A percentile compares a stretch with the other conserved stretches of the same genome.
These are phyloP conservation scores for Buceros bicornis DNA, from an alignment of 2,797 vertebrate species.

Conservation along the genomic window DNA sequence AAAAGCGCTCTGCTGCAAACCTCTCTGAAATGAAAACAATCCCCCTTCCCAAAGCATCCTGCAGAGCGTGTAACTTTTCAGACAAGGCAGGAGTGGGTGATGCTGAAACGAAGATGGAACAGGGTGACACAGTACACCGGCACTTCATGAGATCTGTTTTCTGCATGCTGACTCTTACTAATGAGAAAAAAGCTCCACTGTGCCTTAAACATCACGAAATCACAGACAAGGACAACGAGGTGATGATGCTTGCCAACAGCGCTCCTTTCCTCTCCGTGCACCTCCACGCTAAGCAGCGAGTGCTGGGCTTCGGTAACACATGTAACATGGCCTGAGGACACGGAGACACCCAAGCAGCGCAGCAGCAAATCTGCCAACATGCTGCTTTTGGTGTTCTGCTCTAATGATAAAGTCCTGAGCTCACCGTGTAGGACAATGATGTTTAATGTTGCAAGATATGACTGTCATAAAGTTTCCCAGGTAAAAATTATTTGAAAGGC, in stretches of 20 bases:
- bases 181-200: slow-evolving; percentile 34
- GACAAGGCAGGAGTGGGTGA: slow-evolving; percentile 51
- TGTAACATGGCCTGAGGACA: background rate
- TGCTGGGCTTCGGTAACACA: background rate
- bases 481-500: background rate
- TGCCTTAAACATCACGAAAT: slow-evolving; percentile 34
- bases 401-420: background rate
- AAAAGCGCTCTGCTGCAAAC: slow-evolving; percentile 65
- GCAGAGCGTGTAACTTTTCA: slow-evolving; percentile 59
- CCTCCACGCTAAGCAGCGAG: background rate
- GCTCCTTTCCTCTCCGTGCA: background rate
- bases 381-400: background rate
- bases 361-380: background rate
- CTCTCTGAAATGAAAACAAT: slow-evolving; percentile 72
- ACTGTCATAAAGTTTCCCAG: background rate
- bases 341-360: background rate
- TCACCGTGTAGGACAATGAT: background rate
- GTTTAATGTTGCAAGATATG: background rate
- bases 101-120: slow-evolving; percentile 64
- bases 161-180: slow-evolving; percentile 19
- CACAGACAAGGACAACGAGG: slow-evolving; percentile 6
- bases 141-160: slow-evolving; percentile 51
- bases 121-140: slow-evolving; percentile 41
- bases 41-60: slow-evolving; percentile 53
- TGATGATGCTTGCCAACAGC: background rate